Evolutionary conservation across 2,797 vertebrate species (phyloP).

Genomic region (Brotula barbata): DNA sequence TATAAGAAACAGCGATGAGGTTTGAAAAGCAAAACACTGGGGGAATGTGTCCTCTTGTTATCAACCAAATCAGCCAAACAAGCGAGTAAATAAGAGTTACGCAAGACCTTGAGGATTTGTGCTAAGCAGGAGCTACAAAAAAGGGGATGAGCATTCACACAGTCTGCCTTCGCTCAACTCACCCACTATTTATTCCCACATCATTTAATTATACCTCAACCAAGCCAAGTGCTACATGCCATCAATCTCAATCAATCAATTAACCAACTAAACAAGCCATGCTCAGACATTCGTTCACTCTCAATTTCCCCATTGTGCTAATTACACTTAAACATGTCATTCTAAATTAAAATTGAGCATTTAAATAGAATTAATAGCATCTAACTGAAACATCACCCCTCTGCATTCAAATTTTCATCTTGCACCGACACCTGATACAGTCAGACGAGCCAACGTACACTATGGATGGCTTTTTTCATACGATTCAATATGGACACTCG

Average conservation of each 20-base stretch:
- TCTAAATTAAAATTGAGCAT: constrained; percentile 74
- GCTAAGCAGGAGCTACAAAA: constrained; percentile 23
- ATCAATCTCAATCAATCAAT: constrained; percentile 82
- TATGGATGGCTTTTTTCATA: too few species aligned
- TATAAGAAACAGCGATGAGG: constrained; percentile 5
- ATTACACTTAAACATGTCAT: constrained; percentile 77
- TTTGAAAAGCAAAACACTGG: constrained; percentile 5
- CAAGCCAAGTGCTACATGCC: constrained; percentile 71
- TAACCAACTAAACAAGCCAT: constrained; percentile 75
- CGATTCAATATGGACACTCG: too few species aligned
- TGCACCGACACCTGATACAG: constrained; percentile 24
- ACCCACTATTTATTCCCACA: constrained; percentile 69
- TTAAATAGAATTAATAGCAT: constrained; percentile 70
- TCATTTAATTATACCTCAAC: constrained; percentile 75
- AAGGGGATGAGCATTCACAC: constrained; percentile 38
- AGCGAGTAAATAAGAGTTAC: constrained; percentile 11
- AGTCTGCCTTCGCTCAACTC: constrained; percentile 64
- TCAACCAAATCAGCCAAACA: constrained; percentile 6
- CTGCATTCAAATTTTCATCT: constrained; percentile 24
- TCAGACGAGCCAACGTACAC: background rate
- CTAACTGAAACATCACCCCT: constrained; percentile 67
- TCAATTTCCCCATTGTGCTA: constrained; percentile 76
- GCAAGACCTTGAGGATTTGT: constrained; percentile 25
- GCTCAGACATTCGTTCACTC: constrained; percentile 73
- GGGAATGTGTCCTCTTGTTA: constrained; percentile 21